Conservation (phyloP, 2,797 vertebrate species). For the Glyptemys insculpta region DNA sequence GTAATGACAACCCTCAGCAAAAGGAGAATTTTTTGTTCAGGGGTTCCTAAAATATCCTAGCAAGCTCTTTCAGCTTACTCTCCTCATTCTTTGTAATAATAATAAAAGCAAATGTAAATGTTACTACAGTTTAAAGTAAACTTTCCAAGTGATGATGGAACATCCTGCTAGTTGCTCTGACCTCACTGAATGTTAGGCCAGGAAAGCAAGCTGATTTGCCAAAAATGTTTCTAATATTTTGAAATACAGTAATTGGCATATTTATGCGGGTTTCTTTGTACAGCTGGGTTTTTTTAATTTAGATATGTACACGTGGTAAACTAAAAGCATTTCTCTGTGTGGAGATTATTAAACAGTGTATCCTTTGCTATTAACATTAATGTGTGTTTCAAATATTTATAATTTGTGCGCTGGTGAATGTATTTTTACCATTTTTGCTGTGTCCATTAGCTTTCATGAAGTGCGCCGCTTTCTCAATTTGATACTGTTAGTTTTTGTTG, state of each 20-base stretch:
- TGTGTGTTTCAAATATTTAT: slow-evolving; percentile 24
- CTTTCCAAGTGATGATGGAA: neutral
- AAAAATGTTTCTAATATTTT: neutral
- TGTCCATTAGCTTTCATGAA: slow-evolving; percentile 8
- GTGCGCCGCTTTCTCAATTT: neutral
- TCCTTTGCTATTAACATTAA: neutral
- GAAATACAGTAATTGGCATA: neutral
- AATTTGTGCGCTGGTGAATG: slow-evolving; percentile 9
- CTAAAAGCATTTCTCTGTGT: neutral
- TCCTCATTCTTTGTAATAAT: fast-evolving
- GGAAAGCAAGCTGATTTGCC: neutral
- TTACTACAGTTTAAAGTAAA: fast-evolving
- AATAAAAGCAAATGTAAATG: neutral
- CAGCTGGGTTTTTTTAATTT: slow-evolving; percentile 5
- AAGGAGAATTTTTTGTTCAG: neutral
- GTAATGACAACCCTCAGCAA: neutral
- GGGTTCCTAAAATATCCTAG: fast-evolving
- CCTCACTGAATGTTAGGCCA: neutral
- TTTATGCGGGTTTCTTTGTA: neutral
- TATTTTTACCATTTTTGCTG: neutral
- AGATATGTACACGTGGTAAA: neutral
- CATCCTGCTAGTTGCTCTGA: neutral
- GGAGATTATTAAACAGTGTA: slow-evolving; percentile 5
- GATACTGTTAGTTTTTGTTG: neutral
- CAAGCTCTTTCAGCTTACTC: neutral